A percentile compares a stretch with the other conserved stretches of the same genome.
These are phyloP conservation scores for Pelodiscus sinensis DNA, from an alignment of 2,113 vertebrate genomes.

Conservation along the genomic window DNA sequence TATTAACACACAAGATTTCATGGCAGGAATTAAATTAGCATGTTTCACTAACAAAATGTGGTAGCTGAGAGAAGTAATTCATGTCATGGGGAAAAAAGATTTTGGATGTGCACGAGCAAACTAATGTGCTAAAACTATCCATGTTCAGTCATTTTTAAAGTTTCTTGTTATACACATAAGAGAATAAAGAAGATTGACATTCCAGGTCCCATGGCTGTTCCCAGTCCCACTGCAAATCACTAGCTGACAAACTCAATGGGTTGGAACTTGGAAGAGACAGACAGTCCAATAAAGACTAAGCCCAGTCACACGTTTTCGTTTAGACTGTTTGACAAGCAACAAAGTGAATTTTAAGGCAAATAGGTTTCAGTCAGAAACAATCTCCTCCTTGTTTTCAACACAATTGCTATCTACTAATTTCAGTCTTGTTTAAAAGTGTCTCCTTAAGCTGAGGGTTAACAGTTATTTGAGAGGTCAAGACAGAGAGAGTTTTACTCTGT, in stretches of 20 bases:
- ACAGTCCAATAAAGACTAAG: neutral
- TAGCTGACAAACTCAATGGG: slow-evolving; percentile 41
- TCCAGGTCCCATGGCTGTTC: neutral
- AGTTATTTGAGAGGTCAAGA: slow-evolving; percentile 28
- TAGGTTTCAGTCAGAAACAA: slow-evolving; percentile 8
- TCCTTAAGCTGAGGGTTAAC: neutral
- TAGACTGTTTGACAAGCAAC: neutral
- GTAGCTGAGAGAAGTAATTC: neutral
- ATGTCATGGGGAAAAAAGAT: neutral
- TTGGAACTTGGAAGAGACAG: slow-evolving; percentile 21
- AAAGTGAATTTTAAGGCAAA: slow-evolving; percentile 37
- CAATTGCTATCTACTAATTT: neutral
- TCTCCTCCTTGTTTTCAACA: neutral
- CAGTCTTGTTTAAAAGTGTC: neutral
- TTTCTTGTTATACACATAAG: neutral
- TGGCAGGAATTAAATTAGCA: neutral
- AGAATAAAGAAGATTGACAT: slow-evolving; percentile 19
- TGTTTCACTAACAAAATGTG: neutral
- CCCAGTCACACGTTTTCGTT: neutral
- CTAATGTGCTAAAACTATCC: neutral
- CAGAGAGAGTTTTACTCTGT: neutral
- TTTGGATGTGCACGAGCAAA: neutral
- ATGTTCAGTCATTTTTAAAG: neutral
- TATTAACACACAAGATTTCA: neutral
- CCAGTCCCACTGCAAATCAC: slow-evolving; percentile 4